Base-by-base conservation (phyloP, 2,113 vertebrate species). In the Columba livia region DNA sequence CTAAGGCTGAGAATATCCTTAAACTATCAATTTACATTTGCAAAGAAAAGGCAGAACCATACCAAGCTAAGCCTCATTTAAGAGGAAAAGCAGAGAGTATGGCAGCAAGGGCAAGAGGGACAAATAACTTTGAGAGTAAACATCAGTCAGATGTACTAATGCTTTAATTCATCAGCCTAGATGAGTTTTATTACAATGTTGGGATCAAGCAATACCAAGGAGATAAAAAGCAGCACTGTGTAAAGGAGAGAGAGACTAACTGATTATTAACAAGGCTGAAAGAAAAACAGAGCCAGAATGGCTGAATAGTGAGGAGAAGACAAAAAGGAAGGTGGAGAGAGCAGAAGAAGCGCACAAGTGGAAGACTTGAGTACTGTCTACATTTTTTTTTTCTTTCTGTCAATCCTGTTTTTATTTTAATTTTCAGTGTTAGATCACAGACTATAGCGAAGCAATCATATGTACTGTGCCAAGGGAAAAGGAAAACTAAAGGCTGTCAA, bases 1-100 rank as follows among this genome's bases (percentile, higher is more conserved):
- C 93, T 94, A 80, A 96, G 92, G 51, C 95, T 87, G 66, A 18
- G 44, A 88, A 89, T 64, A 85, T 94, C 93, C 96, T 98, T 96
- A 96, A 96, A 97, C 20, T 89, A 97, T 94, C 93, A 82, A 78
- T 97, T 97, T 94, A 89, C 88, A 95, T 97, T 91, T 96, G 67
- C 94, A 94, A 96, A 91, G 92, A 79, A 72, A 73, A 69, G 36
- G 72, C 60, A 96, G 67, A 78, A 56, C 17, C 15, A 10, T 71
- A 88, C 51, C 44, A 95, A 85, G 48, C 36, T 93, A 85, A 88
- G 88, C 57, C 58, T 94, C 60, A 75, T 95, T 94, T 97, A 94
- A 94, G 90, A 92, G 53, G 32, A 93, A 70, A 89, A 80, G 64
- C 75, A 57, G 32, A 71, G 50, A 38, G 38, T 79, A 86, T 67